phyloP scores from a whole-genome alignment of 2,113 vertebrate species.

The Rhinolophus ferrumequinum region DNA sequence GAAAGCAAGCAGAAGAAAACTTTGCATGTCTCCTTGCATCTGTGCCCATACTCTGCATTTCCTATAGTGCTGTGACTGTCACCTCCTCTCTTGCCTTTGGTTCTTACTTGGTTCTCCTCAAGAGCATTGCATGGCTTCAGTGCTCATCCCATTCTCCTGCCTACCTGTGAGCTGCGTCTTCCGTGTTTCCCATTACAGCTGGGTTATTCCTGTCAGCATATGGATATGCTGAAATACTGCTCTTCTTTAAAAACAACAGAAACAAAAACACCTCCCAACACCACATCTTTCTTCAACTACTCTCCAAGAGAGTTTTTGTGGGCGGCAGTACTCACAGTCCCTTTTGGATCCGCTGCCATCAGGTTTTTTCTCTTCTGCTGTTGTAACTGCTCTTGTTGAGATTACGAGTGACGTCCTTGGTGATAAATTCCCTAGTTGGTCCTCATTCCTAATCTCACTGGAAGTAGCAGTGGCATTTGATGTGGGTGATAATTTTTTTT shows the following conservation, averaged over 20 bases:
- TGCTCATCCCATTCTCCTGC: neutral
- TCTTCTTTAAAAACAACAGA: neutral
- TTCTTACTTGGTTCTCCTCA: neutral
- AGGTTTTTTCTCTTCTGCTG: neutral
- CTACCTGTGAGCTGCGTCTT: neutral
- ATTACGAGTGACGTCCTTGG: neutral
- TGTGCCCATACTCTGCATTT: neutral
- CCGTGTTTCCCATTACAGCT: neutral
- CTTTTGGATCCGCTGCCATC: neutral
- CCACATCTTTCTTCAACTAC: conserved; percentile 20
- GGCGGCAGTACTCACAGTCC: neutral
- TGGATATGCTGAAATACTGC: neutral
- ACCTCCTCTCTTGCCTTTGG: neutral
- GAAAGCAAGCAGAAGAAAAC: conserved; percentile 27
- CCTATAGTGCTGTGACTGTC: neutral
- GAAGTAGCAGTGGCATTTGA: neutral
- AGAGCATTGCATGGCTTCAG: neutral
- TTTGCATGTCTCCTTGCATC: neutral
- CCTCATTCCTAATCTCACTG: neutral
- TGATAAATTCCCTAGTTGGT: neutral
- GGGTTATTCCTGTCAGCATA: neutral
- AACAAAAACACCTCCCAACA: neutral
- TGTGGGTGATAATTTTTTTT: neutral
- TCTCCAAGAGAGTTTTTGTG: neutral
- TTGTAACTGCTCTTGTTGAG: neutral